Evolutionary conservation across 1,140 invertebrate genomes (phyloP).

Genomic region (Pararge aegeria): DNA sequence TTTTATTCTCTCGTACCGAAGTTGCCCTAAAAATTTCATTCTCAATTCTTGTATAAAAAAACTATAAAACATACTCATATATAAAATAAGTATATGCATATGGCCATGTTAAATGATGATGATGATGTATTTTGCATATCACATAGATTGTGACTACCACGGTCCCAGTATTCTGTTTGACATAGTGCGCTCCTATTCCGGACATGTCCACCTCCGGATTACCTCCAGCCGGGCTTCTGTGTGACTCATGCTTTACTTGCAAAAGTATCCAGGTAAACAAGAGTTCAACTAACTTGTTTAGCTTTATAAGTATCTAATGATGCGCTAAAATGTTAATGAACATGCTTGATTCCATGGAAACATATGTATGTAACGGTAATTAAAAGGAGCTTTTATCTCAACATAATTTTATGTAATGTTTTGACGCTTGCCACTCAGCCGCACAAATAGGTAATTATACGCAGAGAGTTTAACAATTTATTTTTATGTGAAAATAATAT

Average conservation of each 20-base stretch:
- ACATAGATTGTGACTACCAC: no score
- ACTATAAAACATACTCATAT: no score
- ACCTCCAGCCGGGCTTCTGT: no score
- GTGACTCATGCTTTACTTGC: background rate
- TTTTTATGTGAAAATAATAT: background rate
- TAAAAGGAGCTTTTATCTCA: conserved; percentile 25
- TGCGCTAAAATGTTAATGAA: conserved; percentile 16
- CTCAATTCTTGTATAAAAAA: no score
- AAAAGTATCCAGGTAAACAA: background rate
- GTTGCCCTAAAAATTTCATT: no score
- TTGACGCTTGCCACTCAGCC: conserved; percentile 28
- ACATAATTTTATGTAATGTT: conserved; percentile 39
- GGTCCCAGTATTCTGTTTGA: no score
- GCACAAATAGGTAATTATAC: conserved; percentile 2
- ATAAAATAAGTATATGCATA: no score
- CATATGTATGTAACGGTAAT: conserved; percentile 29
- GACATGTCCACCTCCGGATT: no score
- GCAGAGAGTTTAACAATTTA: background rate
- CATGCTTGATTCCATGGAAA: conserved; percentile 18
- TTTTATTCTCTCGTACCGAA: no score
- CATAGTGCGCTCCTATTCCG: no score
- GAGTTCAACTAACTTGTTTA: conserved; percentile 8
- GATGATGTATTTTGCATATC: no score
- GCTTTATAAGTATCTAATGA: conserved; percentile 13
- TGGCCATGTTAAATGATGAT: no score